These are phyloP conservation scores for Gymnopithys bicolor DNA, from an alignment of 2,797 vertebrate genomes.

Conservation along the genomic window DNA sequence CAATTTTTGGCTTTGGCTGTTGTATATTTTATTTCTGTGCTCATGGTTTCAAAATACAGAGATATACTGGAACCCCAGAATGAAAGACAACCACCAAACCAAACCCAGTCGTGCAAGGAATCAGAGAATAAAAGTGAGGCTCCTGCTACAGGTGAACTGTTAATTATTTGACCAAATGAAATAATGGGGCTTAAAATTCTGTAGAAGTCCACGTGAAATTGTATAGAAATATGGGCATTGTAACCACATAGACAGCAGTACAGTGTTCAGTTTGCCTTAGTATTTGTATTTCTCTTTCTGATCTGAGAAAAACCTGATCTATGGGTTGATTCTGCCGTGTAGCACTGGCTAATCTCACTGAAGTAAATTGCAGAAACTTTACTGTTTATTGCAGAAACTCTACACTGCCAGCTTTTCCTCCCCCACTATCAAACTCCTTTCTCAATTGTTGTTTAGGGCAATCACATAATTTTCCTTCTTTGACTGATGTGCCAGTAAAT, in stretches of 20 bases:
- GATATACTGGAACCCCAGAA: constrained; percentile 97
- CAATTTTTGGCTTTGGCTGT: constrained; percentile 97
- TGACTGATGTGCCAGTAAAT: neutral
- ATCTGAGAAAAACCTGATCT: neutral
- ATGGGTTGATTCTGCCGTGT: neutral
- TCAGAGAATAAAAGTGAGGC: constrained; percentile 71
- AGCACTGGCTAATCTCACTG: neutral
- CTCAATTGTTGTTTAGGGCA: neutral
- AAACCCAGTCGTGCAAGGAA: constrained; percentile 79
- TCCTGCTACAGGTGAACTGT: constrained; percentile 21
- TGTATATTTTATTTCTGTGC: constrained; percentile 98
- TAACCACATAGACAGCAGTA: neutral
- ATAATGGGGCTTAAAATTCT: neutral
- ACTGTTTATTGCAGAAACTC: neutral
- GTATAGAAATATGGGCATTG: neutral
- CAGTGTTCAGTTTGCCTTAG: neutral
- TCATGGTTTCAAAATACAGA: constrained; percentile 99
- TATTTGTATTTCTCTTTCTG: neutral
- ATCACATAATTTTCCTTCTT: neutral
- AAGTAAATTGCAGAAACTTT: neutral
- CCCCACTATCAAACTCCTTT: neutral
- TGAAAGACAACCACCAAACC: constrained; percentile 81
- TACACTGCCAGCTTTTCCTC: neutral
- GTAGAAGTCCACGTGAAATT: neutral
- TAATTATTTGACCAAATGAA: neutral